phyloP scores from a whole-genome alignment of 2,113 vertebrate species.

The Agapornis roseicollis region DNA sequence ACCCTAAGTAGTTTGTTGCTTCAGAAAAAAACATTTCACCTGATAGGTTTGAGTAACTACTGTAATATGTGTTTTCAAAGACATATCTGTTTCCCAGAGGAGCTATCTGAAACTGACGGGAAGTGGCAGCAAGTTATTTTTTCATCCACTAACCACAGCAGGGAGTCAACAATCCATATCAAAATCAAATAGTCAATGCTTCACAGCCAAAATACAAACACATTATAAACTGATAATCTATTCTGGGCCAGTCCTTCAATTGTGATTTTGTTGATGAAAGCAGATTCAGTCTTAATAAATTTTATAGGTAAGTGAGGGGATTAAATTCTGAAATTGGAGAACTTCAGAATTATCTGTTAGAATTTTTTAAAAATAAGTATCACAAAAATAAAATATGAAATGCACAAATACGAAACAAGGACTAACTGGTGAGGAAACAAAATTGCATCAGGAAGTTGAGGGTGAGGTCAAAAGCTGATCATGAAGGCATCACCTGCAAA shows the following conservation, averaged over 20 bases:
- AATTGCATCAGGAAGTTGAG: not conserved
- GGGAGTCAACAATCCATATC: not conserved
- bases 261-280: not conserved
- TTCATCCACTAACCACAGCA: not conserved
- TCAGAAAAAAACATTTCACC: not conserved
- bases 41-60: not conserved
- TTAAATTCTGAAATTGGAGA: not conserved
- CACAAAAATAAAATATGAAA: not conserved
- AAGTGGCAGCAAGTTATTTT: not conserved
- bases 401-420: not conserved
- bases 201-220: not conserved
- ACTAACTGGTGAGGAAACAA: not conserved
- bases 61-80: not conserved
- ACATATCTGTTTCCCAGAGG: not conserved
- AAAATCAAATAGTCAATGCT: not conserved
- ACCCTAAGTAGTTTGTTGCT: not conserved
- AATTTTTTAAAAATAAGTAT: not conserved
- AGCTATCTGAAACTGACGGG: not conserved
- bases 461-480: not conserved
- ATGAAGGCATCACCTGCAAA: not conserved
- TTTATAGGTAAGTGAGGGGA: not conserved
- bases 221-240: not conserved
- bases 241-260: not conserved
- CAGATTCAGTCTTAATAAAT: not conserved
- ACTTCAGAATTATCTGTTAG: not conserved